Percentiles rank a stretch among this genome's conserved stretches.
Evolutionary conservation across 2,797 vertebrate genomes (phyloP).

Genomic region (Rachycentron canadum): DNA sequence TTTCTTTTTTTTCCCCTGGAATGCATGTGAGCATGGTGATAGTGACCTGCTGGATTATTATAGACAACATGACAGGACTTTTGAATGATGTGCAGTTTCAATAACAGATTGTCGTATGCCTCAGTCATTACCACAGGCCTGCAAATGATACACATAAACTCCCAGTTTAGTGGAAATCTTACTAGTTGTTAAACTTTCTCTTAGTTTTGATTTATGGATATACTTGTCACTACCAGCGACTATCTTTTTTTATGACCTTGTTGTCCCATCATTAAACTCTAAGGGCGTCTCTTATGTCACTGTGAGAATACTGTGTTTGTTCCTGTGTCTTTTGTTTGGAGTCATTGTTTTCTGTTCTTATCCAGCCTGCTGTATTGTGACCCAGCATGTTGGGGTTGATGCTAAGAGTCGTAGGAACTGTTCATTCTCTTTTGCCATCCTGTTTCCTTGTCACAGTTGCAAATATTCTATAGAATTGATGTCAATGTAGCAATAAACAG

Average conservation of each 20-base stretch:
- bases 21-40: conserved; percentile 55
- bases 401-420: conserved; percentile 36
- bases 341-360: conserved; percentile 68
- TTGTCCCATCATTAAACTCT: conserved; percentile 50
- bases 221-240: background rate
- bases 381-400: conserved; percentile 41
- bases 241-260: conserved; percentile 52
- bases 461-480: conserved; percentile 25
- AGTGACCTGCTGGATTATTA: conserved; percentile 44
- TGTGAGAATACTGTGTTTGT: conserved; percentile 70
- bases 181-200: conserved; percentile 6
- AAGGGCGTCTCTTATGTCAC: conserved; percentile 51
- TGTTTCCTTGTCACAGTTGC: conserved; percentile 53
- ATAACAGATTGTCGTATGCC: conserved; percentile 1
- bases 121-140: conserved; percentile 1
- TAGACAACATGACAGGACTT: conserved; percentile 14
- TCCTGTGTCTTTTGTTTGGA: conserved; percentile 72
- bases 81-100: conserved; percentile 35
- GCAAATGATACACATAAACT: conserved; percentile 9
- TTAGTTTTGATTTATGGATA: background rate
- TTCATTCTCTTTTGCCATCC: conserved; percentile 54
- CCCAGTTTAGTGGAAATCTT: background rate
- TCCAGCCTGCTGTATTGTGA: conserved; percentile 57
- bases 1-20: conserved; percentile 31
- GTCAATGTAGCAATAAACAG: conserved; percentile 7